Evolutionary conservation across 2,797 vertebrate genomes (phyloP).

Genomic region (Sparidentex hasta): DNA sequence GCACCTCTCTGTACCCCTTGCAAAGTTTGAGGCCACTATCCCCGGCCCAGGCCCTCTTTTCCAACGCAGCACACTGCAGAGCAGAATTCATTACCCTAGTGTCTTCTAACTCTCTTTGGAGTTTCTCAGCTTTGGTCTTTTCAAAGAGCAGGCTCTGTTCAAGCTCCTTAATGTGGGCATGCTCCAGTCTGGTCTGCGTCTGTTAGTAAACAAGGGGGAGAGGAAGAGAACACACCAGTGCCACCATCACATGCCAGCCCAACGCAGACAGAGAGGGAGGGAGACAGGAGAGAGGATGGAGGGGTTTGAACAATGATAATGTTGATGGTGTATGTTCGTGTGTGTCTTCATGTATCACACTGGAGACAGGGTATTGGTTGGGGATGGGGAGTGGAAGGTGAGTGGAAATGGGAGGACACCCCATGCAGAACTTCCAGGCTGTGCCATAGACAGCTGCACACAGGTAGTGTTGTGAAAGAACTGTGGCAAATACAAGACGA

Average conservation of each 20-base stretch:
- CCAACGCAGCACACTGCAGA: conserved; percentile 81
- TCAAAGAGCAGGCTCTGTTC: conserved; percentile 99
- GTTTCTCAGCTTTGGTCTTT: conserved; percentile 99
- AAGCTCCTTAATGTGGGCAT: conserved; percentile 99
- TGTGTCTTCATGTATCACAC: conserved; percentile 7
- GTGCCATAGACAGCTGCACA: conserved; percentile 84
- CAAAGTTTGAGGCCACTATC: conserved; percentile 28
- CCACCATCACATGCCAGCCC: conserved; percentile 99
- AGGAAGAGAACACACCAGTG: conserved; percentile 99
- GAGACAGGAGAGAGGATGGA: conserved; percentile 51
- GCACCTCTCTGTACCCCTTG: conserved; percentile 43
- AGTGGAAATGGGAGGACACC: conserved; percentile 62
- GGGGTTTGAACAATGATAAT: conserved; percentile 59
- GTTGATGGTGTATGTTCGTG: conserved; percentile 23
- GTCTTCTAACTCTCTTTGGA: conserved; percentile 99
- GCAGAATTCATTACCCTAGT: conserved; percentile 98
- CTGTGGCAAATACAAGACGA: conserved; percentile 53
- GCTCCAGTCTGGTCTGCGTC: conserved; percentile 99
- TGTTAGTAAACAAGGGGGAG: conserved; percentile 99
- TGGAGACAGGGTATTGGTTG: conserved; percentile 29
- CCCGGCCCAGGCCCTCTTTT: conserved; percentile 51
- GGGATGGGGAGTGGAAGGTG: conserved; percentile 71
- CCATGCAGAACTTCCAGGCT: conserved; percentile 90
- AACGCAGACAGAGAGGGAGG: conserved; percentile 83
- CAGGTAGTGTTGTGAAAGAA: conserved; percentile 67